These are phyloP conservation scores for Pyrrhosoma nymphula DNA, from an alignment of 2,888 invertebrate genomes.

Conservation along the genomic window DNA sequence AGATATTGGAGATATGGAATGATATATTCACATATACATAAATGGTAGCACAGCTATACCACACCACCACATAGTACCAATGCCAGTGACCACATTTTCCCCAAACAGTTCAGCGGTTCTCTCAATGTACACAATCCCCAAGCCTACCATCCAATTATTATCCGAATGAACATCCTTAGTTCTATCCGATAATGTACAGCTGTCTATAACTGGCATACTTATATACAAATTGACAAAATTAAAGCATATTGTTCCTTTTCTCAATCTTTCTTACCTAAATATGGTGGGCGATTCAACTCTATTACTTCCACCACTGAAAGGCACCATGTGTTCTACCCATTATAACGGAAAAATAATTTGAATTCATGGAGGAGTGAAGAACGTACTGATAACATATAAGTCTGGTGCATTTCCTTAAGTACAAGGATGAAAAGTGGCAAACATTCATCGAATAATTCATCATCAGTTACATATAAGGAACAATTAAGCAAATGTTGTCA, in stretches of 20 bases:
- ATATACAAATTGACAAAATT: slow-evolving; percentile 62
- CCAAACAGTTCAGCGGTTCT: background rate
- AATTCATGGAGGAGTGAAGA: background rate
- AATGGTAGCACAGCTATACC: slow-evolving; percentile 21
- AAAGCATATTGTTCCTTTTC: slow-evolving; percentile 58
- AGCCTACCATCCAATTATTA: background rate
- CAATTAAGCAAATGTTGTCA: slow-evolving; percentile 50
- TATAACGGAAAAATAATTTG: background rate
- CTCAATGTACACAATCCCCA: background rate
- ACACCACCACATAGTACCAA: slow-evolving; percentile 34
- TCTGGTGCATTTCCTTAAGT: slow-evolving; percentile 65
- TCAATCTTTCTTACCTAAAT: slow-evolving; percentile 50
- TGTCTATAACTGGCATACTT: slow-evolving; percentile 23
- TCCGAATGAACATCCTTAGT: slow-evolving; percentile 34
- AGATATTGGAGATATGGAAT: slow-evolving; percentile 63
- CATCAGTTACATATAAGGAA: slow-evolving; percentile 14
- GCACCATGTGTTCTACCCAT: slow-evolving; percentile 61
- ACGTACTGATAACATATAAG: background rate
- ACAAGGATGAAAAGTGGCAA: slow-evolving; percentile 38
- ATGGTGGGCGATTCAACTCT: slow-evolving; percentile 56
- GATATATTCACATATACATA: slow-evolving; percentile 56
- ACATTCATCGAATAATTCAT: slow-evolving; percentile 19
- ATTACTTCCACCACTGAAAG: slow-evolving; percentile 58
- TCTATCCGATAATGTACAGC: slow-evolving; percentile 11
- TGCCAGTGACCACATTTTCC: slow-evolving; percentile 8